Evolutionary conservation across 53 echinoderm and acorn worm species (phyloP).

Genomic region (Pentamera pediparva): DNA sequence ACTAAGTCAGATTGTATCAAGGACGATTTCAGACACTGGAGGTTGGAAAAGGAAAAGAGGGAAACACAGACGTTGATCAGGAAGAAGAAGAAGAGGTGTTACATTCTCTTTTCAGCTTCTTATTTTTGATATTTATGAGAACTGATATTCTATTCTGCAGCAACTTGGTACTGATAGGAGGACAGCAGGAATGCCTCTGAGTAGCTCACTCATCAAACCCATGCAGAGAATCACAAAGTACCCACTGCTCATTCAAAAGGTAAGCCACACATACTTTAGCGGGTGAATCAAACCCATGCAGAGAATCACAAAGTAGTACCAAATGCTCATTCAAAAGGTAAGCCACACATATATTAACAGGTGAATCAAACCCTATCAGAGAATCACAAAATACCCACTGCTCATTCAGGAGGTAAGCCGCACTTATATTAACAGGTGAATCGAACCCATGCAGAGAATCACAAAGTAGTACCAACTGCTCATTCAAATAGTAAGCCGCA

Average conservation of each 20-base stretch:
- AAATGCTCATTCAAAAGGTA: too few relatives aligned
- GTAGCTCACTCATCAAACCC: slow-evolving; percentile 93
- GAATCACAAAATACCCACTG: slow-evolving; percentile 90
- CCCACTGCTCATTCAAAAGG: slow-evolving; percentile 83
- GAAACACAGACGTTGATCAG: too few relatives aligned
- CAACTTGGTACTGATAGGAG: slow-evolving; percentile 53
- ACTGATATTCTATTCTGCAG: slow-evolving; percentile 16
- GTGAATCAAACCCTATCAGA: slow-evolving; percentile 98
- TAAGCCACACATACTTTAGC: slow-evolving; percentile 1
- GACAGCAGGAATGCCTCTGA: slow-evolving; percentile 96
- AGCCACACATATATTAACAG: too few relatives aligned
- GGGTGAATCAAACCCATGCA: background rate
- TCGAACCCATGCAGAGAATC: too few relatives aligned
- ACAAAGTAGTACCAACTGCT: too few relatives aligned
- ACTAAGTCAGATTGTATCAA: too few relatives aligned
- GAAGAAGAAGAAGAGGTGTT: too few relatives aligned
- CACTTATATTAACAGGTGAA: background rate
- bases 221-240: slow-evolving; percentile 98
- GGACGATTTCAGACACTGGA: too few relatives aligned
- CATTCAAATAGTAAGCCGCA: too few relatives aligned
- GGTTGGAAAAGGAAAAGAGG: too few relatives aligned
- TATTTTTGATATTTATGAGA: background rate
- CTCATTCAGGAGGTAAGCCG: slow-evolving; percentile 72
- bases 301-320: too few relatives aligned
- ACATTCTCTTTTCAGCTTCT: too few relatives aligned